phyloP scores from a whole-genome alignment of 2,797 vertebrate species.

The Botia almorhae region DNA sequence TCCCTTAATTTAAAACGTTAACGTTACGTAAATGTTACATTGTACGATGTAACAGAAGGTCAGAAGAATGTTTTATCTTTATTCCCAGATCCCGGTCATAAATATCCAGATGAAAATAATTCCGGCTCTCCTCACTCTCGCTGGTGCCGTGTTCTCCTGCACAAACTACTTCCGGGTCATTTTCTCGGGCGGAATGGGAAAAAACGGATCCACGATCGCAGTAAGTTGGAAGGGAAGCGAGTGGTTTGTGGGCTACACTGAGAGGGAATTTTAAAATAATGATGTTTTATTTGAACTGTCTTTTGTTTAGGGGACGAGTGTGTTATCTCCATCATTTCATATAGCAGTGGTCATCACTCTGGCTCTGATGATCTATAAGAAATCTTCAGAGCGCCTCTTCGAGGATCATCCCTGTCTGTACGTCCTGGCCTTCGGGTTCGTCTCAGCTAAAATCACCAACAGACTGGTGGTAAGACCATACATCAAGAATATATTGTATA shows the following conservation, averaged over 20 bases:
- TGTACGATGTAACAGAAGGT: background rate
- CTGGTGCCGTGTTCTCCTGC: conserved; percentile 86
- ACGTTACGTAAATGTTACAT: too few species aligned
- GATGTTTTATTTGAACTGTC: background rate
- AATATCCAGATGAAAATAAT: conserved; percentile 86
- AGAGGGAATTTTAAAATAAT: background rate
- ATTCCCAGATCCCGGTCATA: conserved; percentile 81
- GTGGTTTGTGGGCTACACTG: too few species aligned
- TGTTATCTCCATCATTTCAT: conserved; percentile 87
- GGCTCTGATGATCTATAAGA: conserved; percentile 86
- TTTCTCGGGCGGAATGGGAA: conserved; percentile 87
- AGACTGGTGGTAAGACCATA: conserved; percentile 84
- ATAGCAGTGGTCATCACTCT: conserved; percentile 83
- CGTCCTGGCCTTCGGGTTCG: conserved; percentile 85
- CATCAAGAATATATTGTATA: too few species aligned
- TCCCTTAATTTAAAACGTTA: too few species aligned
- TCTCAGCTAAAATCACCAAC: conserved; percentile 89
- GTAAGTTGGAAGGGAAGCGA: conserved; percentile 71
- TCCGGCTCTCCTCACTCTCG: conserved; percentile 84
- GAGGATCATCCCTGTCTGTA: conserved; percentile 87
- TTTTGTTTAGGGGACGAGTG: conserved; percentile 82
- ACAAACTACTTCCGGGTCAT: conserved; percentile 89
- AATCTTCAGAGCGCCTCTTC: conserved; percentile 85
- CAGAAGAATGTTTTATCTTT: conserved; percentile 2
- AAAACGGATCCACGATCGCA: conserved; percentile 89